phyloP scores from a whole-genome alignment of 2,113 vertebrate genomes.

The Podarcis muralis region DNA sequence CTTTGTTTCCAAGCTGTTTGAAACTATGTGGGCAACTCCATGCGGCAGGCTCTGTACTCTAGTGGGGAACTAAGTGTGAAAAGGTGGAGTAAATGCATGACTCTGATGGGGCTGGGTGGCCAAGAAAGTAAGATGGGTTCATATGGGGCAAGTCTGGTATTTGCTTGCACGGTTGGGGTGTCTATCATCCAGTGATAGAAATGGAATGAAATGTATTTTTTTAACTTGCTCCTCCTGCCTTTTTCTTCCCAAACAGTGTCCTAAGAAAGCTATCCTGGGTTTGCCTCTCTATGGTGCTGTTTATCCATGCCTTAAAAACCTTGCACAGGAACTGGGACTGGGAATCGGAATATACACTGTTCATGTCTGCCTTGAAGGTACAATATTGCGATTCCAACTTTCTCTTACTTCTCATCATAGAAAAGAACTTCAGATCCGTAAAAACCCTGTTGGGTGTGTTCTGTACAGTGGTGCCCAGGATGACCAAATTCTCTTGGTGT shows the following conservation, averaged over 20 bases:
- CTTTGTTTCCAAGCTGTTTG: background rate
- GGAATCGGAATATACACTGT: slow-evolving; percentile 97
- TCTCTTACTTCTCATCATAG: background rate
- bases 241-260: slow-evolving; percentile 72
- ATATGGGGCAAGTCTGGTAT: background rate
- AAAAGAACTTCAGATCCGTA: background rate
- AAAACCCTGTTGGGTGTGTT: background rate
- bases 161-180: too few species aligned
- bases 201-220: slow-evolving; percentile 4
- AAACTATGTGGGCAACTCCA: background rate
- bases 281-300: slow-evolving; percentile 84
- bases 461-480: background rate
- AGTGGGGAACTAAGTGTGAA: background rate
- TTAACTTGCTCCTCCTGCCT: slow-evolving; percentile 3
- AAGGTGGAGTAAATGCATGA: background rate
- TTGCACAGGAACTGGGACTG: slow-evolving; percentile 97
- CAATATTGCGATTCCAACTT: slow-evolving; percentile 48
- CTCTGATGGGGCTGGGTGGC: background rate
- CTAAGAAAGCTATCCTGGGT: slow-evolving; percentile 91
- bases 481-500: background rate
- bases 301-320: slow-evolving; percentile 93
- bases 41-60: background rate
- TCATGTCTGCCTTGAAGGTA: slow-evolving; percentile 98
- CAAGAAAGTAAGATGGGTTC: background rate
- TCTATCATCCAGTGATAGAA: background rate